Base-by-base conservation (phyloP, 2,113 vertebrate species). In the Gymnocephalus cernua region DNA sequence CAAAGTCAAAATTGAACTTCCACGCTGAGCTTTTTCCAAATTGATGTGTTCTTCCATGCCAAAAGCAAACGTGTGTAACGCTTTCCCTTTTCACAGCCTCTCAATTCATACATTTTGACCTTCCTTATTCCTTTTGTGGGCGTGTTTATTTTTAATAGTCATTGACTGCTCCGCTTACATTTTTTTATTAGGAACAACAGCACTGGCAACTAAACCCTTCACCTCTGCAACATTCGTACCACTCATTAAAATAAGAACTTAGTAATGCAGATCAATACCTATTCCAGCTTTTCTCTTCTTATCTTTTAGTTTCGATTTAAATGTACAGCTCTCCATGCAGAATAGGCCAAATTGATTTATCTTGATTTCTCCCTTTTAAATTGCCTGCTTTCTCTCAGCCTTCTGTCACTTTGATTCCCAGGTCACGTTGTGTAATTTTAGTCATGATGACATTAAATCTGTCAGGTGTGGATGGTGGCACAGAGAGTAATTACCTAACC, bases 401-500 rank as follows among this genome's bases (percentile, higher is more conserved):
- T n/a, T 61, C 50, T 66, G 74, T 74, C 57, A 27, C n/a, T 63
- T 53, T 35, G 53, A 69, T 27, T 81, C 21, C 10, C 25, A 12
- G 19, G 16, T 80, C 27, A 14, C 18, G 45, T 78, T 66, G 59
- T 58, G 59, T 65, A 38, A 86, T 84, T 74, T 81, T 71, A 74
- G 54, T 59, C 69, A 65, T 62, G 48, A 66, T 51, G 65, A 79
- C 79, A 79, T 86, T 12, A 45, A 56, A 47, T 47, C 47, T 78
- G 65, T 41, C 44, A 23, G 58, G 29, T 84, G 68, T 64, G 67
- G 75, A 75, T 54, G 75, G 64, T 76, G 59, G 29, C 73, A 68
- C 44, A 29, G 10, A 25, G 72, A 91, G 87, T 87, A 88, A 66
- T 93, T 85, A 93, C 88, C 84, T 89, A 90, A 91, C 77, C 66